phyloP scores from a whole-genome alignment of 2,888 invertebrate genomes.

The Caenorhabditis virilis region DNA sequence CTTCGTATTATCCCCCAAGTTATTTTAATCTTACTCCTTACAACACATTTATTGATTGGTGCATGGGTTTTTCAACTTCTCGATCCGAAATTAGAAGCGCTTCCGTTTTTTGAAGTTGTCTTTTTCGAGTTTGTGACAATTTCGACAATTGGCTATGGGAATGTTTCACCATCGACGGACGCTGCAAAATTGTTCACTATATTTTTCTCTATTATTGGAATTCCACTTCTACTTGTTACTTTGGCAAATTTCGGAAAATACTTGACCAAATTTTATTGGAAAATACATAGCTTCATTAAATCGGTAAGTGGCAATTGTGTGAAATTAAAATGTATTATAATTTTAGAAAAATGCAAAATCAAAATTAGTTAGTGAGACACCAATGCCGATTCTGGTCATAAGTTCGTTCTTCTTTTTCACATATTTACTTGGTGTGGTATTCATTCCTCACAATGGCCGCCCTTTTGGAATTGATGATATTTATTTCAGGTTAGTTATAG shows the following conservation, averaged over 20 bases:
- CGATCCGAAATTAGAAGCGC: slow-evolving; percentile 25
- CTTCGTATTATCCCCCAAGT: slow-evolving; percentile 36
- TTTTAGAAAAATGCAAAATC: slow-evolving; percentile 14
- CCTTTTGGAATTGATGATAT: slow-evolving; percentile 37
- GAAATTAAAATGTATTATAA: neutral
- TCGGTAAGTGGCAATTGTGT: neutral
- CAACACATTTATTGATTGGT: slow-evolving; percentile 20
- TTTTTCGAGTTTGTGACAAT: slow-evolving; percentile 49
- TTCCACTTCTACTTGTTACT: slow-evolving; percentile 41
- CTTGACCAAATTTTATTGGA: slow-evolving; percentile 34
- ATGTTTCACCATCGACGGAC: slow-evolving; percentile 47
- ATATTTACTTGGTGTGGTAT: slow-evolving; percentile 29
- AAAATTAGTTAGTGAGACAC: slow-evolving; percentile 35
- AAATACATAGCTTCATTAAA: slow-evolving; percentile 5
- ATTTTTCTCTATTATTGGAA: slow-evolving; percentile 46
- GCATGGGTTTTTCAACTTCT: slow-evolving; percentile 32
- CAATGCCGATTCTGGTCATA: slow-evolving; percentile 39
- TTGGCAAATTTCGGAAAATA: slow-evolving; percentile 46
- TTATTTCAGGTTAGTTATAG: slow-evolving; percentile 44
- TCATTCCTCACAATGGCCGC: slow-evolving; percentile 38
- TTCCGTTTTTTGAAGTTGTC: slow-evolving; percentile 36
- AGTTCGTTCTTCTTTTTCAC: slow-evolving; percentile 37
- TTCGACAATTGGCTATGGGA: slow-evolving; percentile 54
- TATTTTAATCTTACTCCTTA: slow-evolving; percentile 17
- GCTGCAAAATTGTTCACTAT: slow-evolving; percentile 43